phyloP scores from a whole-genome alignment of 1,140 invertebrate species.

The Drosophila burlai region DNA sequence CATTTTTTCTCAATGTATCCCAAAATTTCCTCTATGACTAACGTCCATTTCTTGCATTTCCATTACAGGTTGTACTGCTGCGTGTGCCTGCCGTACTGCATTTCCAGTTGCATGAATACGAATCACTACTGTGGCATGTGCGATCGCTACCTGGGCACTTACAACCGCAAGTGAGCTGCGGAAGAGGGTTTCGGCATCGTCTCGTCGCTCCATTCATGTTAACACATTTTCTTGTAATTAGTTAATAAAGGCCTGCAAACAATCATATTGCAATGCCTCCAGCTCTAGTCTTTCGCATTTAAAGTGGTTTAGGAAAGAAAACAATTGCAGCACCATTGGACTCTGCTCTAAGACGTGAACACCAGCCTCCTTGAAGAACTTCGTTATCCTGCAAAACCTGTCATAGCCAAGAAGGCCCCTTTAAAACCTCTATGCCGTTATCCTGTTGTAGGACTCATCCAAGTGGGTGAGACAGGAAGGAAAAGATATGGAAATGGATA shows the following conservation, averaged over 20 bases:
- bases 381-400: background rate
- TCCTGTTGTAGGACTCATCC: no score
- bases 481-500: no score
- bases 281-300: slow-evolving; percentile 8
- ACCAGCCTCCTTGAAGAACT: background rate
- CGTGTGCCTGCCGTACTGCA: slow-evolving; percentile 88
- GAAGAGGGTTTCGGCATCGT: slow-evolving; percentile 1
- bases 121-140: slow-evolving; percentile 90
- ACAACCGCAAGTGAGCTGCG: slow-evolving; percentile 66
- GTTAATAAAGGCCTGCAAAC: slow-evolving; percentile 22
- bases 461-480: no score
- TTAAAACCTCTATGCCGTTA: background rate
- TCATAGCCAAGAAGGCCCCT: no score
- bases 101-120: slow-evolving; percentile 88
- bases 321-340: background rate
- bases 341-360: background rate
- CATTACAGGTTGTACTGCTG: slow-evolving; percentile 88
- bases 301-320: background rate
- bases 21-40: background rate
- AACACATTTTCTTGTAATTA: slow-evolving; percentile 23
- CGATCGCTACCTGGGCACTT: slow-evolving; percentile 87
- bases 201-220: slow-evolving; percentile 3
- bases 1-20: background rate
- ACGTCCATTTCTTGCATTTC: background rate
- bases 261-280: background rate